phyloP scores from a whole-genome alignment of 2,888 invertebrate genomes.

The Tanypteryx hageni region DNA sequence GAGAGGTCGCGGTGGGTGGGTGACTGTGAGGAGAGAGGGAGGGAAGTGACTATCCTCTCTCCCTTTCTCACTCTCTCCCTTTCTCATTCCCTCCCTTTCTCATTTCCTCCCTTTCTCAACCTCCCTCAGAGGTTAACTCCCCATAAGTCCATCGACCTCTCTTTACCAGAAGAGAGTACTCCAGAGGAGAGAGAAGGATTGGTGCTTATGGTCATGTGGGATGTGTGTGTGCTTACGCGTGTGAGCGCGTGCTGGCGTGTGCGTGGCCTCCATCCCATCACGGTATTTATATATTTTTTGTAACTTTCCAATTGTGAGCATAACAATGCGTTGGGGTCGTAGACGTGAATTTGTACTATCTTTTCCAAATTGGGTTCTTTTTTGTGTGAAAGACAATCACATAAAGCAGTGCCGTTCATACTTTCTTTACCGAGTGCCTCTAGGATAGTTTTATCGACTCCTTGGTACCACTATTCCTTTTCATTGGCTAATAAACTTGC shows the following conservation, averaged over 20 bases:
- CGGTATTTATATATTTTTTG: no score
- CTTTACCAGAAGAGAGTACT: not conserved
- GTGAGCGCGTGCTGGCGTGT: not conserved
- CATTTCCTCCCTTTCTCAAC: not conserved
- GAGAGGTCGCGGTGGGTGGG: constrained; percentile 5
- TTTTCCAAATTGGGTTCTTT: no score
- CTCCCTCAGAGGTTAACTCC: constrained; percentile 33
- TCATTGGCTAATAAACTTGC: no score
- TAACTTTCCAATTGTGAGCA: no score
- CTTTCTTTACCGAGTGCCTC: no score
- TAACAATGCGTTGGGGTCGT: no score
- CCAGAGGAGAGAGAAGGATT: not conserved
- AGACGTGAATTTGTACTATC: no score
- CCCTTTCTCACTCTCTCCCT: not conserved
- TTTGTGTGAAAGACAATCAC: no score
- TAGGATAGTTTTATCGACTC: no score
- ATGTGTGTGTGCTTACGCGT: not conserved
- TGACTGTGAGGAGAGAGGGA: not conserved
- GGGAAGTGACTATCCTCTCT: not conserved
- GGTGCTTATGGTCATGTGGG: not conserved
- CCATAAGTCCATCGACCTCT: constrained; percentile 53
- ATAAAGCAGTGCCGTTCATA: no score
- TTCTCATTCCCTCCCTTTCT: not conserved
- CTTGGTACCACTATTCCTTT: no score
- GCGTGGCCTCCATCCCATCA: no score